Conservation (phyloP, 2,888 invertebrate species). For the Yponomeuta evonymella region DNA sequence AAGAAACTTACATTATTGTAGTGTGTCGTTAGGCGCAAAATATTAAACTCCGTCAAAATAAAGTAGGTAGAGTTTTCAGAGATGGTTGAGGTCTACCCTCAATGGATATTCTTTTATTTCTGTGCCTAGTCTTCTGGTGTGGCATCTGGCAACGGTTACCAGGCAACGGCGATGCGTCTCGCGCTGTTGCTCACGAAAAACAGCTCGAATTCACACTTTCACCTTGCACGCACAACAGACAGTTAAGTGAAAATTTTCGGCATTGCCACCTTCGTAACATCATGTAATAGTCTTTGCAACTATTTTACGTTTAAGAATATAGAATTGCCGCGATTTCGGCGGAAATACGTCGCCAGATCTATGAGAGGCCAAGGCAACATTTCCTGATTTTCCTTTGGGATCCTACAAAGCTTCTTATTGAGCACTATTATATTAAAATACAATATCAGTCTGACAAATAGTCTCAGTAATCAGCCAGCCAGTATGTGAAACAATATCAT, state of each 20-base stretch:
- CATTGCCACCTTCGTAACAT: neutral
- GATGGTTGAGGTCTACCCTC: no score
- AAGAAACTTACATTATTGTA: no score
- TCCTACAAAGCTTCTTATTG: no score
- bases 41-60: no score
- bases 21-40: no score
- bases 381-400: no score
- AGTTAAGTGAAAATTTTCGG: slow-evolving; percentile 19
- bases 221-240: slow-evolving; percentile 21
- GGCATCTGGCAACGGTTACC: neutral
- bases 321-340: neutral
- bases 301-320: neutral
- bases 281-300: slow-evolving; percentile 10
- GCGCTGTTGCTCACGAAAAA: slow-evolving; percentile 23
- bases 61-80: no score
- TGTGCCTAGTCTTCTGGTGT: neutral
- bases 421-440: neutral
- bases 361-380: no score
- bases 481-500: neutral
- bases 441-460: neutral
- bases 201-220: slow-evolving; percentile 26
- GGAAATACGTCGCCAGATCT: neutral
- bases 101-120: neutral
- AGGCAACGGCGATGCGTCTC: slow-evolving; percentile 15
- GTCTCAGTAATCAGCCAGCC: neutral